Evolutionary conservation across 1,140 invertebrate species (phyloP), one percentile per base, ranked within the genome.

Genomic region (Lordiphosa collinella): DNA sequence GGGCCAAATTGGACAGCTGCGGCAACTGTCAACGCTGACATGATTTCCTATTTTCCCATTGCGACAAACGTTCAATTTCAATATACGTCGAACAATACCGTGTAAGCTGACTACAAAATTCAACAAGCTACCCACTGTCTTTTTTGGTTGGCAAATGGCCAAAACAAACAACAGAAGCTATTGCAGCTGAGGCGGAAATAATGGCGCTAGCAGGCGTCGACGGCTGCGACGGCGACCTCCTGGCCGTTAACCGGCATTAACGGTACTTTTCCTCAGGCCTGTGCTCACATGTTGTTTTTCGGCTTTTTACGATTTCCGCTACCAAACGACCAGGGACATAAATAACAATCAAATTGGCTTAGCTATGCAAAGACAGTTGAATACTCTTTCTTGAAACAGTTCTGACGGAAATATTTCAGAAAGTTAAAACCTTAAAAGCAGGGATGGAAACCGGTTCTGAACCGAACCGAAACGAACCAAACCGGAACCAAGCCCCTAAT

Each of bases 1-100:
- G 10, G 13, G 63, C 68, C 73, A 78, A 66, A 61, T 12, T 50
- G 32, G 53, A 57, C 69, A 68, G 54, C 51, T 78, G 73, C 73
- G 54, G 75, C 68, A 73, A 56, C 54, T 78, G 69, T 74, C 68
- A 73, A 34, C 63, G 43, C 61, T 55, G 63, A 57, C 58, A 78
- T 54, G 44, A 78, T 64, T 78, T 73, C 51, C 56, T 54, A 25
- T 70, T 46, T 46, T 53, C 16, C 35, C 5, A 44, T 13, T 7
- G 7, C 37, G 13, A 7, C 16, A 50, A 29, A 29, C 10, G 18
- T 13, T 13, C 50, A 49, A 35, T 62, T 34, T 44, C 40, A 43
- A 44, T 29, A 29, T 31, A 14, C 29, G 11, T 44, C 10, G 13
- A 11, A 31, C 25, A 37, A 41, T n/a, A 11, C 3, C 34, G 13